Percentiles rank a stretch among this genome's conserved stretches.
Evolutionary conservation across 2,797 vertebrate species (phyloP).

Genomic region (Phataginus tricuspis): DNA sequence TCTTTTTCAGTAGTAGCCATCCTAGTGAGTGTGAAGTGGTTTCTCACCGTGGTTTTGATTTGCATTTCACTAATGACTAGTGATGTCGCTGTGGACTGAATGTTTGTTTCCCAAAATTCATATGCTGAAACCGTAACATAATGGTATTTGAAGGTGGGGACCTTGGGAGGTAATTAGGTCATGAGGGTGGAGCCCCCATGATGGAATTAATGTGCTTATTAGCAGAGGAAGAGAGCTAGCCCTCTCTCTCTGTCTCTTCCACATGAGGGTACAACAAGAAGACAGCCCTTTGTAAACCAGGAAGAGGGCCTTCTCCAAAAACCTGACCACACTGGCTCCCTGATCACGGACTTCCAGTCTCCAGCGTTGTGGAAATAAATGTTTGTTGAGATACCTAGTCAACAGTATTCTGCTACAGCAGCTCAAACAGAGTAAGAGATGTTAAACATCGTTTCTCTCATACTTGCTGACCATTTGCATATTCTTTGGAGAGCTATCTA

Average conservation of each 20-base stretch:
- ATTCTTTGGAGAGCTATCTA: neutral
- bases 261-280: neutral
- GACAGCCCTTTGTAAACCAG: neutral
- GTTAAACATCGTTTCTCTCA: slow-evolving; percentile 2
- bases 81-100: neutral
- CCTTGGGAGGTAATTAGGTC: neutral
- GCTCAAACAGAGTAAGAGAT: neutral
- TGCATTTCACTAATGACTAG: neutral
- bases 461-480: neutral
- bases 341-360: neutral
- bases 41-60: neutral
- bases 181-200: neutral
- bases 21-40: neutral
- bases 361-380: neutral
- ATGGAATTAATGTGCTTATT: neutral
- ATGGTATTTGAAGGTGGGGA: neutral
- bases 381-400: neutral
- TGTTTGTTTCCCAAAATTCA: neutral
- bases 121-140: neutral
- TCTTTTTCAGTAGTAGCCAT: neutral
- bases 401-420: neutral
- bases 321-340: neutral
- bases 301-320: neutral
- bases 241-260: neutral
- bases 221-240: neutral